Evolutionary conservation across 2,113 vertebrate species (phyloP).

Genomic region (Pogona vitticeps): DNA sequence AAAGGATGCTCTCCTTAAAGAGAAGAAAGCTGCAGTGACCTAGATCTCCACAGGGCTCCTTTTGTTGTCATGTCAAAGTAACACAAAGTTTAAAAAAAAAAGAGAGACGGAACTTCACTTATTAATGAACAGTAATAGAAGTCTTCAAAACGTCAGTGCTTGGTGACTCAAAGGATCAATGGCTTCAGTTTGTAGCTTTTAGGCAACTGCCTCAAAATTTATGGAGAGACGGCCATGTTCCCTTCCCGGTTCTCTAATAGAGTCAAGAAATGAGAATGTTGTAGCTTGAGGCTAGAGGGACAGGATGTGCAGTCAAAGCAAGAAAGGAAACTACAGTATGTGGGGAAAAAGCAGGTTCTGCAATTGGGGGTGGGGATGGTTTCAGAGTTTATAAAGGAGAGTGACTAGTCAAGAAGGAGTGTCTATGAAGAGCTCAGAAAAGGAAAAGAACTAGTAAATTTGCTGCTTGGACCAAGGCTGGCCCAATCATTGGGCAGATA

Average conservation of each 20-base stretch:
- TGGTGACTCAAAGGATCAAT: background rate
- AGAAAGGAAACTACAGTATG: no score
- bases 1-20: constrained; percentile 11
- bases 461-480: background rate
- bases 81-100: background rate
- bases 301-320: no score
- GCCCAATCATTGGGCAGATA: no score
- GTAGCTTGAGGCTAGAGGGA: background rate
- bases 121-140: background rate
- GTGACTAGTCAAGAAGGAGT: background rate
- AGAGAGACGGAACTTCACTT: background rate
- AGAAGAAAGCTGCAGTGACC: background rate
- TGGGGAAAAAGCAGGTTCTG: no score
- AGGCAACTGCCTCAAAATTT: background rate
- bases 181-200: background rate
- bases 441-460: background rate
- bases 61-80: background rate
- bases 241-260: background rate
- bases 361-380: no score
- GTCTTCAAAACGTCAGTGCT: background rate
- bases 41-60: background rate
- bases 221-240: background rate
- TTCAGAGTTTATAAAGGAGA: background rate
- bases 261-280: background rate
- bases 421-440: no score